A percentile compares a stretch with the other conserved stretches of the same genome.
Evolutionary conservation across 2,797 vertebrate genomes (phyloP).

Genomic region (Parauchenoglanis ngamensis): DNA sequence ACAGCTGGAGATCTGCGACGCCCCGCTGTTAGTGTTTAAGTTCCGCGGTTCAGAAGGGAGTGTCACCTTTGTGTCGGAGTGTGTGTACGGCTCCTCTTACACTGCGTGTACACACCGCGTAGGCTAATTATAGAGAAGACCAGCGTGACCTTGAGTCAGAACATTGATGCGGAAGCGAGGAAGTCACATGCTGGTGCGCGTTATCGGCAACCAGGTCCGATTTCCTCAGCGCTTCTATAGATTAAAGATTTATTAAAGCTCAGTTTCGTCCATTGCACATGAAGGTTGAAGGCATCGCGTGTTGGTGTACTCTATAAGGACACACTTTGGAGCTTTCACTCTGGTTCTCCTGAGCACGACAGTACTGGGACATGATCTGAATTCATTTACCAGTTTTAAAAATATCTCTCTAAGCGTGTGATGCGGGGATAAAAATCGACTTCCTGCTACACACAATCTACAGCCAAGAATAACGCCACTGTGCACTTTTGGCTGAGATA

Average conservation of each 20-base stretch:
- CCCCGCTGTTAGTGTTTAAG: not conserved
- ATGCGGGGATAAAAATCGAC: not conserved
- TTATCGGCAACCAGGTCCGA: not conserved
- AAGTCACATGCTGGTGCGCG: not conserved
- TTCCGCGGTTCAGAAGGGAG: not conserved
- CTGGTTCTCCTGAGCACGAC: not conserved
- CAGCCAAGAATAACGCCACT: no score
- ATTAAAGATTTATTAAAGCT: not conserved
- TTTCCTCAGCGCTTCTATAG: not conserved
- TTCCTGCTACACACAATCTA: no score
- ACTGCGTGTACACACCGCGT: not conserved
- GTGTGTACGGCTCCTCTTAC: slow-evolving; percentile 3
- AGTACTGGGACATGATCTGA: not conserved
- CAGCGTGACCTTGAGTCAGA: slow-evolving; percentile 27
- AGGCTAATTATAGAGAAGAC: slow-evolving; percentile 41
- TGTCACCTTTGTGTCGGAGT: slow-evolving; percentile 40
- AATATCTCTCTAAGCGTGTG: not conserved
- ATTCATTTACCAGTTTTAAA: not conserved
- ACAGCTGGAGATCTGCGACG: not conserved
- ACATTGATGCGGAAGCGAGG: not conserved
- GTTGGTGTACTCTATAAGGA: not conserved
- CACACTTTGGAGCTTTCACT: not conserved
- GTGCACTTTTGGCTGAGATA: not conserved
- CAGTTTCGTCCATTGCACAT: not conserved
- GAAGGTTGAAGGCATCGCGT: not conserved